Base-by-base conservation (phyloP, 2,888 invertebrate species). In the Pasiphila rectangulata region DNA sequence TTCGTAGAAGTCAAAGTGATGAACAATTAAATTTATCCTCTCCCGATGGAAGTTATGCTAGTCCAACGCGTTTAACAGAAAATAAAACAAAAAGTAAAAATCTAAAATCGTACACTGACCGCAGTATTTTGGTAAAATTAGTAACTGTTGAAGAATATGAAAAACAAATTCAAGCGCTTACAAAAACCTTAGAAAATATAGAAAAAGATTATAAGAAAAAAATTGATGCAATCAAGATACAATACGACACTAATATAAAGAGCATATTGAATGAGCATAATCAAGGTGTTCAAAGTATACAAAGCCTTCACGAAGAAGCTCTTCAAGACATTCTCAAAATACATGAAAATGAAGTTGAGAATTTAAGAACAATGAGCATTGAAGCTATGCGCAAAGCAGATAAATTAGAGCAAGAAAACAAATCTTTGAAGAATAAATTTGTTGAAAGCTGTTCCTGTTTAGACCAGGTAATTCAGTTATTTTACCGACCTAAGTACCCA, bases 161-260 rank as follows among this genome's bases (percentile, higher is more conserved):
- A 65, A 63, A 59, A 13, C 72, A 76, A 65, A 80, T 88, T 42
- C 57, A 61, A 30, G 47, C 59, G 48, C 61, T 86, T 23, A 75
- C 74, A n/a, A 72, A 67, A 35, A 61, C 74, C 10, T 63, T 88
- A 40, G 73, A 77, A 62, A 75, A 67, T 40, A 67, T 75, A 30
- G 79, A 87, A 63, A 79, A 64, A 49, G 77, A 83, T 56, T 82
- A 80, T 42, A 81, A 79, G 52, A 80, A 75, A 51, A 86, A 80
- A 69, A 71, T 85, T 19, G 78, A 84, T 34, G 79, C 79, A 2
- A 73, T 91, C 27, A 90, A 91, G 73, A 57, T 73, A 9, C 90
- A 91, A 59, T 90, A 90, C 54, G 90, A 91, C 21, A 78, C 69
- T 54, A 89, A 91, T 39, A 83, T 90, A 34, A 88, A 87, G 59